Evolutionary conservation across 2,888 invertebrate species (phyloP).

Genomic region (Shargacucullia verbasci): DNA sequence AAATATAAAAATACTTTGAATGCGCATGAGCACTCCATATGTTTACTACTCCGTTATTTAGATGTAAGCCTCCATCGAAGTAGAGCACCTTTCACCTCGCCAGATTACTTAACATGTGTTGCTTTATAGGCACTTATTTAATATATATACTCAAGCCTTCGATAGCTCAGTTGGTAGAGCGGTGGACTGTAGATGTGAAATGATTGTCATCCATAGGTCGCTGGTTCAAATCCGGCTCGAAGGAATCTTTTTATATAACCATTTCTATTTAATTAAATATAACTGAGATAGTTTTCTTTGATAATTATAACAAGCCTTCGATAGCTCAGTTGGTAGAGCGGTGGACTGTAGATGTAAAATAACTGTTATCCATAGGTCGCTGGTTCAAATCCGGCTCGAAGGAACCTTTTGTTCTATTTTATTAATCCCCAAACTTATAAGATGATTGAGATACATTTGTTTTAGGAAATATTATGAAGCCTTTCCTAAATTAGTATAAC

Average conservation of each 20-base stretch:
- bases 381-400: slow-evolving; percentile 91
- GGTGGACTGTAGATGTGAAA: slow-evolving; percentile 81
- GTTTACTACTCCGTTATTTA: no score
- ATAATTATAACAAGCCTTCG: slow-evolving; percentile 28
- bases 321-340: slow-evolving; percentile 85
- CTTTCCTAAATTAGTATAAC: no score
- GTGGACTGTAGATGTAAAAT: slow-evolving; percentile 79
- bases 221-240: slow-evolving; percentile 90
- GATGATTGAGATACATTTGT: no score
- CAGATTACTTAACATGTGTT: no score
- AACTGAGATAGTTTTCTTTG: slow-evolving; percentile 15
- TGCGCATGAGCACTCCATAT: no score
- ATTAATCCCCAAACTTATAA: no score
- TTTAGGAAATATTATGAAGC: no score
- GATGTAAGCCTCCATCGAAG: no score
- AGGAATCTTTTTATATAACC: slow-evolving; percentile 70
- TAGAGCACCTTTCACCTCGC: no score
- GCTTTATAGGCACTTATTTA: no score
- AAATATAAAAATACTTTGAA: no score
- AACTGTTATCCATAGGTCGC: slow-evolving; percentile 88
- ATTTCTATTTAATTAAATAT: slow-evolving; percentile 50
- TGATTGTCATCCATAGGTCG: slow-evolving; percentile 87
- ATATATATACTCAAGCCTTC: slow-evolving; percentile 66
- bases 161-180: slow-evolving; percentile 89
- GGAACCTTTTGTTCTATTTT: slow-evolving; percentile 66